Evolutionary conservation across 2,113 vertebrate genomes (phyloP), one percentile per base, ranked within the genome.

Genomic region (Asarcornis scutulata): DNA sequence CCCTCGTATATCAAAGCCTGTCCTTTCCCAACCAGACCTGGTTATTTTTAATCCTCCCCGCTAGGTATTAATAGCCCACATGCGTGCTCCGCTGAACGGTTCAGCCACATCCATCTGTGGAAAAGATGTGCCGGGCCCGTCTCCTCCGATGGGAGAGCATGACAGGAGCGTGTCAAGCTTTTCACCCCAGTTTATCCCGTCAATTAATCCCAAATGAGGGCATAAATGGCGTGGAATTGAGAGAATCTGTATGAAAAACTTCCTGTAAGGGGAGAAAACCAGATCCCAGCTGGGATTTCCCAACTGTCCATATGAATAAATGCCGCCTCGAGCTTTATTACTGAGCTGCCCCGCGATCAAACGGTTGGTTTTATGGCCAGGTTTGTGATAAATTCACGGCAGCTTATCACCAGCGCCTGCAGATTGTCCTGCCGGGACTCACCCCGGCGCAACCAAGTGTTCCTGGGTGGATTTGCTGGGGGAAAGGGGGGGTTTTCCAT

Each of bases 1-100:
- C 82, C 72, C 42, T 89, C 25, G 0, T 36, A 26, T 38, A 79
- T 53, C 62, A 79, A 11, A 2, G 9, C 18, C 31, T 67, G 79
- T 83, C 74, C 83, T 85, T 73, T 36, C 27, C 84, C 29, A 67
- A 59, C 11, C 32, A 72, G 36, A 82, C 13, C 36, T 63, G 59
- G 48, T 68, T 91, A 59, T 77, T 85, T 88, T 88, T 53, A 85
- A 85, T 72, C 75, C 59, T 91, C 13, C 53, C 36, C n/a, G 32
- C 56, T 34, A 26, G 21, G 58, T 67, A 73, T 73, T 81, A 77
- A 81, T 81, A 93, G 40, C 63, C 27, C 27, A 11, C 5, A 6
- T 0, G 6, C 2, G 0, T 62, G 80, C 59, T 52, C 59, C 48
- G 69, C 83, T 34, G 72, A 59, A 44, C 48, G 50, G 55, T 78